Conservation (phyloP, 1,140 invertebrate species). For the Monochamus saltuarius region DNA sequence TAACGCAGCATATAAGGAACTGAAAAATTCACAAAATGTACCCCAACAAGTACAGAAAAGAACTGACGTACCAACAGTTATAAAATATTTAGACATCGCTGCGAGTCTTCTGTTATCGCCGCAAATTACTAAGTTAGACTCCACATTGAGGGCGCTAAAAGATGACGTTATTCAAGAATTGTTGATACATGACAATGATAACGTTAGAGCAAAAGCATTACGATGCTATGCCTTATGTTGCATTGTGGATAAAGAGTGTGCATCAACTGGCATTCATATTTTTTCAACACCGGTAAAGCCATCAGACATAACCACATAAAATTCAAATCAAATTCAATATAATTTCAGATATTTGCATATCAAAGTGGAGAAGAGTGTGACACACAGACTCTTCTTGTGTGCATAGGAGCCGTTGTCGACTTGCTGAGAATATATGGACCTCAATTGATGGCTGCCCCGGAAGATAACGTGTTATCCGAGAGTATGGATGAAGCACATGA, state of each 20-base stretch:
- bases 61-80: slow-evolving; percentile 13
- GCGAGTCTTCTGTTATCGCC: slow-evolving; percentile 17
- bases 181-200: slow-evolving; percentile 27
- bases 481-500: slow-evolving; percentile 29
- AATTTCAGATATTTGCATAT: slow-evolving; percentile 29
- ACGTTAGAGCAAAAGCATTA: slow-evolving; percentile 30
- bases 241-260: slow-evolving; percentile 29
- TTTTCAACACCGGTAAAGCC: slow-evolving; percentile 33
- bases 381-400: slow-evolving; percentile 24
- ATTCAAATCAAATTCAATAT: neutral
- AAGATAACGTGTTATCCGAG: slow-evolving; percentile 25
- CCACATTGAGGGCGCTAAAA: slow-evolving; percentile 27
- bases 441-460: slow-evolving; percentile 29
- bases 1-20: neutral
- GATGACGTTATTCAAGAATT: slow-evolving; percentile 28
- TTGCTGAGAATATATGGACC: slow-evolving; percentile 33
- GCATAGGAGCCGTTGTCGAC: slow-evolving; percentile 31
- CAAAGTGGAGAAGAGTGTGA: slow-evolving; percentile 31
- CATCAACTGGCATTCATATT: slow-evolving; percentile 33
- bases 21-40: slow-evolving; percentile 6
- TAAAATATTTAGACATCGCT: slow-evolving; percentile 33
- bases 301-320: slow-evolving; percentile 1
- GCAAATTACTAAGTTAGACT: slow-evolving; percentile 17
- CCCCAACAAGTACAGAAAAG: slow-evolving; percentile 16
- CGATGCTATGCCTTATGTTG: slow-evolving; percentile 32